phyloP scores from a whole-genome alignment of 2,888 invertebrate species.

The Trypoxylon attenuatum region DNA sequence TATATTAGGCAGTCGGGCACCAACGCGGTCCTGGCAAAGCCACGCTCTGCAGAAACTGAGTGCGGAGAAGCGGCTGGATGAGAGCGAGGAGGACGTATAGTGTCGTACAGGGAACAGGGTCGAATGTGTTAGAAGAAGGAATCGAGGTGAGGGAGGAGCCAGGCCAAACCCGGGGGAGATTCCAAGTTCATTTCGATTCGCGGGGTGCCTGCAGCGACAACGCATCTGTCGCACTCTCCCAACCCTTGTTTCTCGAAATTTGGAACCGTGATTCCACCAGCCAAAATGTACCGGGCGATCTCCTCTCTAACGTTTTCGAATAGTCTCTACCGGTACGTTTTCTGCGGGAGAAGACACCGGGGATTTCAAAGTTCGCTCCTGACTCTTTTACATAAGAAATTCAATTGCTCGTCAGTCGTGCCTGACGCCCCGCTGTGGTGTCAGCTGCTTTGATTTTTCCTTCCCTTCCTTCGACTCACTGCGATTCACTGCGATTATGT shows the following conservation, averaged over 20 bases:
- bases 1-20: slow-evolving; percentile 63
- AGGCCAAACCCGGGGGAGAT: slow-evolving; percentile 21
- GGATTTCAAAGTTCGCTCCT: neutral
- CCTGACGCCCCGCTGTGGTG: neutral
- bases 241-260: slow-evolving; percentile 4
- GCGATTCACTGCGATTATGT: too few species aligned
- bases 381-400: slow-evolving; percentile 18
- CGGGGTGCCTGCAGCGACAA: slow-evolving; percentile 48
- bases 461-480: neutral
- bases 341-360: neutral
- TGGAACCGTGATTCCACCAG: slow-evolving; percentile 25
- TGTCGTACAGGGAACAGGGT: neutral
- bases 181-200: slow-evolving; percentile 52
- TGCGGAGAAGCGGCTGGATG: neutral
- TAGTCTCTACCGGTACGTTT: neutral
- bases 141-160: neutral
- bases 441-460: neutral
- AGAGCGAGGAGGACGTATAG: slow-evolving; percentile 30
- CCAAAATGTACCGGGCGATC: slow-evolving; percentile 3
- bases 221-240: slow-evolving; percentile 46
- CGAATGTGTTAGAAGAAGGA: neutral
- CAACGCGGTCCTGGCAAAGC: slow-evolving; percentile 41
- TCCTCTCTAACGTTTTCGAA: neutral
- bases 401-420: neutral
- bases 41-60: slow-evolving; percentile 20